Conservation (phyloP, 2,113 vertebrate species). For the Mus pahari region DNA sequence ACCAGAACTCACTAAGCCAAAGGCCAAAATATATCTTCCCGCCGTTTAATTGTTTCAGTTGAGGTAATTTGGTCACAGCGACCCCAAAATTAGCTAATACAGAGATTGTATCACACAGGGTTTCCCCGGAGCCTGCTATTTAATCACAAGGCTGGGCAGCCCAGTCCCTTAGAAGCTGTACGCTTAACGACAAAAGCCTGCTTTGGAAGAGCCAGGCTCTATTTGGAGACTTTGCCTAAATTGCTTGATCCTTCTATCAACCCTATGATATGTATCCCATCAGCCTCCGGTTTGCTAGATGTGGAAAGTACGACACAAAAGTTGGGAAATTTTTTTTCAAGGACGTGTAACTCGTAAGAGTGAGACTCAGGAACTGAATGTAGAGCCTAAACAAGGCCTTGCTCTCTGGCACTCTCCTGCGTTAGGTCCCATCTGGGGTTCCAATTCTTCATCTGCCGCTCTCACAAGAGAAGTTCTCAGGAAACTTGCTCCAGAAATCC, state of each 20-base stretch:
- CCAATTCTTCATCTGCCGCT: not conserved
- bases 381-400: not conserved
- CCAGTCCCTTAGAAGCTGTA: not conserved
- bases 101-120: not conserved
- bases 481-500: constrained; percentile 12
- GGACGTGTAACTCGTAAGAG: not conserved
- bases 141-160: not conserved
- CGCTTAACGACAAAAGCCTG: not conserved
- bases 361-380: not conserved
- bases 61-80: not conserved
- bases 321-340: not conserved
- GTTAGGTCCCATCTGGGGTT: not conserved
- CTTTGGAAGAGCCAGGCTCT: not conserved
- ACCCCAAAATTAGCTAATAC: not conserved
- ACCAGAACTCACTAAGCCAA: not conserved
- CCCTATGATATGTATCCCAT: not conserved
- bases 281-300: not conserved
- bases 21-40: not conserved
- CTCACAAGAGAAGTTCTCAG: not conserved
- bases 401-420: fast-evolving
- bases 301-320: not conserved
- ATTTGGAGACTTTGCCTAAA: not conserved
- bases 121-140: not conserved
- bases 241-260: not conserved
- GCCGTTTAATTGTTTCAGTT: not conserved